phyloP scores from a whole-genome alignment of 1,140 invertebrate genomes.

The Saxidomus purpurata region DNA sequence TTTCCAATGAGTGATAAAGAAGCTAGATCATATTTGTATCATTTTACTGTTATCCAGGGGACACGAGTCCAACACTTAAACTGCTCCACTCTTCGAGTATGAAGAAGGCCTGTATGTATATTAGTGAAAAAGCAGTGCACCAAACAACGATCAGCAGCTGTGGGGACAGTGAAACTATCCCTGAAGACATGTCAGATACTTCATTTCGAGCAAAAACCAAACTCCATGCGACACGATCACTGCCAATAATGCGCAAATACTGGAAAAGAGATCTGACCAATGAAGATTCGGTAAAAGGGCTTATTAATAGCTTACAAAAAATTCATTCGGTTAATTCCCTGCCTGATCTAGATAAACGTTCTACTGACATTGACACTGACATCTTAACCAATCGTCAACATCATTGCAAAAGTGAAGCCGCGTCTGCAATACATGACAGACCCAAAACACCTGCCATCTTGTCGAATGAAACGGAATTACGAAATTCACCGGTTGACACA shows the following conservation, averaged over 20 bases:
- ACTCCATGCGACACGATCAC: constrained; percentile 9
- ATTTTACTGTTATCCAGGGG: too few species aligned
- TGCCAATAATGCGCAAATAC: constrained; percentile 56
- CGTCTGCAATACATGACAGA: background rate
- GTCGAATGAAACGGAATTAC: background rate
- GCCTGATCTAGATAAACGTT: background rate
- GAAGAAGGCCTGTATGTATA: constrained; percentile 52
- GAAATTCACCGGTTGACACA: background rate
- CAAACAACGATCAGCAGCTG: background rate
- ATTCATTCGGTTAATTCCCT: background rate
- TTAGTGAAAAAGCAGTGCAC: constrained; percentile 22
- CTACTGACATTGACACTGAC: background rate
- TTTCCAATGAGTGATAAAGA: too few species aligned
- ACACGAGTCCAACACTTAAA: constrained; percentile 16
- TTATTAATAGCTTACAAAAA: constrained; percentile 34
- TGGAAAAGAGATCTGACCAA: constrained; percentile 17
- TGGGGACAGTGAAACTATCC: background rate
- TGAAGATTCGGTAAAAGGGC: background rate
- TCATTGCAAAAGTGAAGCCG: background rate
- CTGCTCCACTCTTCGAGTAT: constrained; percentile 49
- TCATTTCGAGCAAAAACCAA: constrained; percentile 26
- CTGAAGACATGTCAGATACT: background rate
- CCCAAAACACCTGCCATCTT: background rate
- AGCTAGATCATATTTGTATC: too few species aligned
- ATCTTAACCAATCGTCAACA: too few species aligned